phyloP scores from a whole-genome alignment of 2,113 vertebrate genomes.

The Periophthalmodon schlosseri region DNA sequence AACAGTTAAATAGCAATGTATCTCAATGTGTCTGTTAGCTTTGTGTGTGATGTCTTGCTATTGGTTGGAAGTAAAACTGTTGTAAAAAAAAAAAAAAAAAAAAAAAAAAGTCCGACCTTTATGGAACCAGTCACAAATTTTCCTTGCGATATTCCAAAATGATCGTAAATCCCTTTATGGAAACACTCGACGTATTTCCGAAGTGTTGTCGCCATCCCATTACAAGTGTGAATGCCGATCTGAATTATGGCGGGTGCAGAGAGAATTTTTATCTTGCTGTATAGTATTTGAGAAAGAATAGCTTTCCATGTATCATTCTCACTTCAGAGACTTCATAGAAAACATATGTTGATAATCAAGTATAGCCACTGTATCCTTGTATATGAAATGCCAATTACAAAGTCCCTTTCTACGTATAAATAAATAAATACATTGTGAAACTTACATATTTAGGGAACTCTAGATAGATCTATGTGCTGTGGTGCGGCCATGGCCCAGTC shows the following conservation, averaged over 20 bases:
- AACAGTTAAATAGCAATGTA: neutral
- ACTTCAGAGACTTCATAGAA: constrained; percentile 56
- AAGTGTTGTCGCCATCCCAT: constrained; percentile 44
- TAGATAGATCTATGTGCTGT: constrained; percentile 70
- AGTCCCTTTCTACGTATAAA: constrained; percentile 62
- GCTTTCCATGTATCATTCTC: constrained; percentile 44
- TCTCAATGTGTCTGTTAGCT: neutral
- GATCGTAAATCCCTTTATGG: constrained; percentile 10
- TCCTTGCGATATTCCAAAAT: constrained; percentile 25
- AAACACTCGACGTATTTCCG: constrained; percentile 7
- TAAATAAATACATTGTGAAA: constrained; percentile 65
- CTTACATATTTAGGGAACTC: constrained; percentile 70
- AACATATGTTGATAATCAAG: constrained; percentile 70
- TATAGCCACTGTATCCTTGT: constrained; percentile 72
- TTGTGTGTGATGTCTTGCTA: neutral
- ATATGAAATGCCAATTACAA: constrained; percentile 68
- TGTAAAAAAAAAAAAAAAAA: neutral
- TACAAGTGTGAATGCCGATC: constrained; percentile 25
- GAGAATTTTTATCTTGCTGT: constrained; percentile 65
- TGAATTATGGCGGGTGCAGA: constrained; percentile 29
- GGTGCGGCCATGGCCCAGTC: constrained; percentile 61
- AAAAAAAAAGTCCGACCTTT: neutral
- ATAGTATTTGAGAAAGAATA: constrained; percentile 56
- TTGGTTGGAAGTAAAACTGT: neutral
- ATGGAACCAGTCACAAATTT: constrained; percentile 19